These are phyloP conservation scores for Fistularia commersonii DNA, from an alignment of 2,797 vertebrate species.

Conservation along the genomic window DNA sequence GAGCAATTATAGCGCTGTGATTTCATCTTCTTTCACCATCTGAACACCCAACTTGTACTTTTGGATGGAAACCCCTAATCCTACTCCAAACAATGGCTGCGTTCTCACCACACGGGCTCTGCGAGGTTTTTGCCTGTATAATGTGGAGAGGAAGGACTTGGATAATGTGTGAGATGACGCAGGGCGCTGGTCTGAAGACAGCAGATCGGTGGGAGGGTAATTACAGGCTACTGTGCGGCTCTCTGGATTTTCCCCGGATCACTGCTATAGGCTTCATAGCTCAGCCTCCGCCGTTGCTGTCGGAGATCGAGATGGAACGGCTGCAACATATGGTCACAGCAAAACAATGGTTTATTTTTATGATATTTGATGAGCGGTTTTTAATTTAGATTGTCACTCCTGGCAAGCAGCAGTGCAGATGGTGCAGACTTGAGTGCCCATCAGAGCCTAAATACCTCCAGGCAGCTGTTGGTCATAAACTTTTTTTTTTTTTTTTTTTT, in stretches of 20 bases:
- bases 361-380: constrained; percentile 80
- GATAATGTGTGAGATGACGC: constrained; percentile 61
- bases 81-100: constrained; percentile 52
- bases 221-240: constrained; percentile 66
- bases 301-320: constrained; percentile 39
- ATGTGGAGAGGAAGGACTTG: constrained; percentile 59
- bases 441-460: constrained; percentile 82
- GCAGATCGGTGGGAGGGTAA: constrained; percentile 60
- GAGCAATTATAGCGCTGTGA: constrained; percentile 8
- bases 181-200: constrained; percentile 58
- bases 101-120: constrained; percentile 48
- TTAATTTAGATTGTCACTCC: constrained; percentile 91
- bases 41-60: constrained; percentile 40
- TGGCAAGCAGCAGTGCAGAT: constrained; percentile 85
- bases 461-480: constrained; percentile 90
- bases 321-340: constrained; percentile 75
- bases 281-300: constrained; percentile 27
- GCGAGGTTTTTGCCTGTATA: constrained; percentile 41
- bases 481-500: constrained; percentile 48
- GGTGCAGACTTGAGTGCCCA: constrained; percentile 82
- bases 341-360: constrained; percentile 83
- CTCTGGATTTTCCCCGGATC: constrained; percentile 60
- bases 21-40: constrained; percentile 39
- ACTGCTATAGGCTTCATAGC: constrained; percentile 44
- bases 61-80: constrained; percentile 42